phyloP scores from a whole-genome alignment of 2,113 vertebrate genomes.

The Camelus dromedarius region DNA sequence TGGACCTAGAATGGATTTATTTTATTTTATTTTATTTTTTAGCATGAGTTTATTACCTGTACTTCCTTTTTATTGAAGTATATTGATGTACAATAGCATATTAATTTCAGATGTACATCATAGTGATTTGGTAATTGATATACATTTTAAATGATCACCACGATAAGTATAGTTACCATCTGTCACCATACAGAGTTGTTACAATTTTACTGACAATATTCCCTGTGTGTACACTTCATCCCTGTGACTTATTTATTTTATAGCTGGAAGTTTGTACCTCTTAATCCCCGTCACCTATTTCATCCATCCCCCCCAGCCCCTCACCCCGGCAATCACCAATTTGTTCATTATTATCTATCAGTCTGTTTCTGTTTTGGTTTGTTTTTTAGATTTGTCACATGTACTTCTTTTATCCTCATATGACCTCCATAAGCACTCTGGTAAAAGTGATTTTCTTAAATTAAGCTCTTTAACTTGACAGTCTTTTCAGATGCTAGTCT shows the following conservation, averaged over 20 bases:
- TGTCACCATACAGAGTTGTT: neutral
- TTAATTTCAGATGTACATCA: neutral
- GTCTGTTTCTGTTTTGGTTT: neutral
- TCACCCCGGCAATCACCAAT: neutral
- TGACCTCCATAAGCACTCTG: neutral
- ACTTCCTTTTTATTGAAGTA: neutral
- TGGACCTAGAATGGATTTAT: neutral
- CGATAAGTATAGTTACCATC: neutral
- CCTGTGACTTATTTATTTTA: neutral
- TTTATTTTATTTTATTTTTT: no score
- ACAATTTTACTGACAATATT: neutral
- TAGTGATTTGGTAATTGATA: neutral
- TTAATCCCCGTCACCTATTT: neutral
- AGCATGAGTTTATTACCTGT: neutral
- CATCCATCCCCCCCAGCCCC: neutral
- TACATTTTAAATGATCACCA: neutral
- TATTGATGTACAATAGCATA: neutral
- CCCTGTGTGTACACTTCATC: neutral
- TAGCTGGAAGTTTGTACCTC: neutral
- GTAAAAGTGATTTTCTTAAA: slow-evolving; percentile 21
- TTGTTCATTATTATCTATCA: neutral
- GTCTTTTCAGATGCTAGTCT: neutral
- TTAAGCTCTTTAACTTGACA: neutral
- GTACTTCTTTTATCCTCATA: neutral
- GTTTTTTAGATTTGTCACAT: neutral